Conservation (phyloP, 1,140 invertebrate genomes). For the Semibalanus balanoides region DNA sequence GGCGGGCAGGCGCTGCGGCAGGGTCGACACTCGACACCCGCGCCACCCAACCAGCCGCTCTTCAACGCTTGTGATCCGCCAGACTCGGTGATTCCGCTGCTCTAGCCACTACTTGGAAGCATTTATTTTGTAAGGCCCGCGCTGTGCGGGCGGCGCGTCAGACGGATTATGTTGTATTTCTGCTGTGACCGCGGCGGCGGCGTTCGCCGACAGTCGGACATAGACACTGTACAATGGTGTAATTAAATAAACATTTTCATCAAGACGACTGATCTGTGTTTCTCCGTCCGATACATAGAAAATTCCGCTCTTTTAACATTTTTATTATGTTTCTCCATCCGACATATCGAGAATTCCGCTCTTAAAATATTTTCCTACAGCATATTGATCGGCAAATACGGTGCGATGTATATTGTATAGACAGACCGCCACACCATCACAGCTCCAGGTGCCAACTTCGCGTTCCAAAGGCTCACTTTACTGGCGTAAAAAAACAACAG, state of each 20-base stretch:
- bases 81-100: not conserved
- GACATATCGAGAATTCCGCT: too few species aligned
- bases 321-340: too few species aligned
- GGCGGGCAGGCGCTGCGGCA: too few species aligned
- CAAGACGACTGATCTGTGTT: too few species aligned
- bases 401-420: too few species aligned
- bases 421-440: too few species aligned
- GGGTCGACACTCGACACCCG: too few species aligned
- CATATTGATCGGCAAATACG: too few species aligned
- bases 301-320: too few species aligned
- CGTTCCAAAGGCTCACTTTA: not conserved
- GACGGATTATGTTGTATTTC: not conserved
- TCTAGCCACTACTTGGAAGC: not conserved
- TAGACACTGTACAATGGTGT: not conserved
- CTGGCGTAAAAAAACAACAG: not conserved
- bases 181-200: not conserved
- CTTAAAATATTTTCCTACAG: too few species aligned
- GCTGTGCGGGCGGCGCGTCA: not conserved
- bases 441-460: not conserved
- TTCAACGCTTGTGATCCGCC: not conserved
- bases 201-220: not conserved
- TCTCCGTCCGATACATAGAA: too few species aligned
- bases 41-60: not conserved
- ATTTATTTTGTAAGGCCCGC: not conserved
- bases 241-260: constrained; percentile 3